phyloP scores from a whole-genome alignment of 2,888 invertebrate species.

The Ormyrus labotus region DNA sequence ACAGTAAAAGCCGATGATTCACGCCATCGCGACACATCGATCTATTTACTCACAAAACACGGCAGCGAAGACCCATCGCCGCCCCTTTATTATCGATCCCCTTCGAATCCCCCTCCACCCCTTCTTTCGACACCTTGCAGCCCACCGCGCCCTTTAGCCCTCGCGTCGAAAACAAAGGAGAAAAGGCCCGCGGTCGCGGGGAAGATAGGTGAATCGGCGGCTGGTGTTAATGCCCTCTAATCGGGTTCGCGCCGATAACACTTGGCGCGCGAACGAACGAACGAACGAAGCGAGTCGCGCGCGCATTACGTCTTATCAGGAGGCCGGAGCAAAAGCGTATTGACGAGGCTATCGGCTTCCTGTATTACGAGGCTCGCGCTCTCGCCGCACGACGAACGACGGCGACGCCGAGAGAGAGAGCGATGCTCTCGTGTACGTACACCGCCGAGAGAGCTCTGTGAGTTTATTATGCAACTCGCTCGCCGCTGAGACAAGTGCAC shows the following conservation, averaged over 20 bases:
- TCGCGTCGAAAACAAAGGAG: too few relatives aligned
- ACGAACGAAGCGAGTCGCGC: slow-evolving; percentile 13
- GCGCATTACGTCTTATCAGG: slow-evolving; percentile 43
- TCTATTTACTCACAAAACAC: too few relatives aligned
- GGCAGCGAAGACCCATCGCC: too few relatives aligned
- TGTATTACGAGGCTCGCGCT: slow-evolving; percentile 46
- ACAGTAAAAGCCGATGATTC: too few relatives aligned
- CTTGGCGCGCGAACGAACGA: slow-evolving; percentile 1
- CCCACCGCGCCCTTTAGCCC: too few relatives aligned
- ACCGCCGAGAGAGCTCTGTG: not conserved
- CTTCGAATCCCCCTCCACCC: too few relatives aligned
- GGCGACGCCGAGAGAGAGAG: not conserved
- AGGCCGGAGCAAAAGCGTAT: slow-evolving; percentile 15
- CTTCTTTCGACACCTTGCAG: too few relatives aligned
- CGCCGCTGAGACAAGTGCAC: not conserved
- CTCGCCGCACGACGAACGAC: slow-evolving; percentile 5
- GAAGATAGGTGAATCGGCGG: slow-evolving; percentile 43
- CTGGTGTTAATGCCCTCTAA: slow-evolving; percentile 58
- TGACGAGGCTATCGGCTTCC: slow-evolving; percentile 56
- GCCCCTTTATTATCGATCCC: too few relatives aligned
- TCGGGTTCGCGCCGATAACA: slow-evolving; percentile 54
- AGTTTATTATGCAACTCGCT: slow-evolving; percentile 42
- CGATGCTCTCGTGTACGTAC: not conserved
- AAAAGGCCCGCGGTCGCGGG: too few relatives aligned
- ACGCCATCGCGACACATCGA: too few relatives aligned